Base-by-base conservation (phyloP, 2,888 invertebrate genomes). In the Sisyra nigra region DNA sequence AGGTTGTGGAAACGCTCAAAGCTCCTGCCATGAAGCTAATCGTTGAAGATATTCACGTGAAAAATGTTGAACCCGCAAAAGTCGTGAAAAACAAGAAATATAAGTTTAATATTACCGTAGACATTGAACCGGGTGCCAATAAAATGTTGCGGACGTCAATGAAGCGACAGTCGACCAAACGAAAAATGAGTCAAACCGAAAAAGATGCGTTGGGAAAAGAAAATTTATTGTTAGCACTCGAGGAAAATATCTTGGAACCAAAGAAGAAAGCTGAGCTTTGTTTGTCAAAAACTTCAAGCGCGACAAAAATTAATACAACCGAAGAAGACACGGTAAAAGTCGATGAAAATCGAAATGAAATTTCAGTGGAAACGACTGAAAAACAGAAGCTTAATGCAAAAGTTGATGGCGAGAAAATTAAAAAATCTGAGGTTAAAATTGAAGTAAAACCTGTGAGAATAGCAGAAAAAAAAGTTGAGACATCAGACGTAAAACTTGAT, bases 21-120 rank as follows among this genome's bases (percentile, higher is more conserved):
- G 58, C 52, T 40, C 65, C 24, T n/a, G n/a, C n/a, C 3, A 56
- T 73, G 19, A 74, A 72, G 57, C 69, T 69, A 48, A 60, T 66
- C 42, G 61, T 75, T 30, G 72, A 72, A 53, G 67, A 74, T 52
- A 60, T 73, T 5, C 66, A 66, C 18, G 72, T 80, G 11, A 75
- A 76, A 57, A 76, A 76, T 61, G 67, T 65, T 40, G 63, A 59
- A 61, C 44, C 47, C 5, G 31, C 52, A 42, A 50, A 54, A 56
- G 38, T 41, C 15, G 36, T 42, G 42, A 53, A 51, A 17, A 49
- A 52, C 7, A 59, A 57, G 40, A 60, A 58, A 46, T 58, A 60
- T 30, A 59, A 57, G 45, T 57, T 58, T 38, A 60, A 61, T 48
- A 59, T 62, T n/a, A 56, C 53, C n/a, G 59, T 61, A 9, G 56